phyloP scores from a whole-genome alignment of 2,888 invertebrate genomes.

The Biston betularia region DNA sequence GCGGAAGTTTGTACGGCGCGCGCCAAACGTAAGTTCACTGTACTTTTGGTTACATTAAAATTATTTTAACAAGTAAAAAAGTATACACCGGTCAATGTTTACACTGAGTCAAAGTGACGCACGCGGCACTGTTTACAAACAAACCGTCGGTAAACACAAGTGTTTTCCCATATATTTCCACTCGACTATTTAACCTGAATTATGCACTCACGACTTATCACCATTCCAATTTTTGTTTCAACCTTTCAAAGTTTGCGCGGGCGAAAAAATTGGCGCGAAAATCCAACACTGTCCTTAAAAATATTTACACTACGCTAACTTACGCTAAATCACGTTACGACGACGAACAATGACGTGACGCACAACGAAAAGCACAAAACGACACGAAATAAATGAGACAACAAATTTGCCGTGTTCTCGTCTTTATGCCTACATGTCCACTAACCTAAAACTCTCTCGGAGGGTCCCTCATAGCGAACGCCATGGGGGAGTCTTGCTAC shows the following conservation, averaged over 20 bases:
- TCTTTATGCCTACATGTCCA: constrained; percentile 87
- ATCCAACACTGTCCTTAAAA: constrained; percentile 41
- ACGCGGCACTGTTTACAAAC: constrained; percentile 83
- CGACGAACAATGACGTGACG: constrained; percentile 83
- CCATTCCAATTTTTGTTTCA: constrained; percentile 43
- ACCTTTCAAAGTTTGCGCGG: constrained; percentile 45
- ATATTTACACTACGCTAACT: constrained; percentile 59
- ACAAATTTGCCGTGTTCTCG: constrained; percentile 86
- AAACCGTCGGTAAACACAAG: constrained; percentile 64
- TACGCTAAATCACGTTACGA: constrained; percentile 70
- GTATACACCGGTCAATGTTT: constrained; percentile 60
- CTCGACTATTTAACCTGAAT: constrained; percentile 46
- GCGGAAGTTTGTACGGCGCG: constrained; percentile 40
- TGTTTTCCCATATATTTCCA: constrained; percentile 53
- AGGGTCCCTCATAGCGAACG: constrained; percentile 77
- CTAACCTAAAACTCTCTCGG: constrained; percentile 85
- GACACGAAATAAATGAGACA: constrained; percentile 86
- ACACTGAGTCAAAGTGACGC: constrained; percentile 60
- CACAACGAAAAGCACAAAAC: constrained; percentile 85
- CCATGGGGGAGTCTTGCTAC: constrained; percentile 83
- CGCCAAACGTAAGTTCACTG: constrained; percentile 33
- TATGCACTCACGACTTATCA: constrained; percentile 49
- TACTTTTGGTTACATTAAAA: constrained; percentile 48
- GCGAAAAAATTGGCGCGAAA: constrained; percentile 48
- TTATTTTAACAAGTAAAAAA: constrained; percentile 53